These are phyloP conservation scores for Yasuhikotakia modesta DNA, from an alignment of 2,797 vertebrate species.

Conservation along the genomic window DNA sequence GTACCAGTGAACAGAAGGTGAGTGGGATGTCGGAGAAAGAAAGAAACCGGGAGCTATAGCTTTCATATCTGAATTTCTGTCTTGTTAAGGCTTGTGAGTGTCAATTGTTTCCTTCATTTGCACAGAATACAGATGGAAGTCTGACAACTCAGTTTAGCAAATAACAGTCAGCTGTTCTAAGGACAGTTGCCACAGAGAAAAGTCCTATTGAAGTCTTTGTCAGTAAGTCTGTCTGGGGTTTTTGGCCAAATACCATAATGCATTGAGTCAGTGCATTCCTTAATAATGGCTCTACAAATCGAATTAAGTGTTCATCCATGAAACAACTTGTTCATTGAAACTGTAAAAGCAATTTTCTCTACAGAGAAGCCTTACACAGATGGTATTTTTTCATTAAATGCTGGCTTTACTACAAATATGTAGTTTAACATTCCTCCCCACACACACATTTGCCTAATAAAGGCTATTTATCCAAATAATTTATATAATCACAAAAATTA, in stretches of 20 bases:
- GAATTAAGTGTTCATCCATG: slow-evolving; percentile 22
- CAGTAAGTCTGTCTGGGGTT: slow-evolving; percentile 12
- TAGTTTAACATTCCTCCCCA: background rate
- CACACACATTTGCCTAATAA: too few species aligned
- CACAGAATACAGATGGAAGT: slow-evolving; percentile 36
- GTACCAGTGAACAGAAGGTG: slow-evolving; percentile 21
- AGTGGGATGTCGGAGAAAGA: slow-evolving; percentile 25
- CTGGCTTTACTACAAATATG: background rate
- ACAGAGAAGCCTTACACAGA: background rate
- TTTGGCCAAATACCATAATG: slow-evolving; percentile 11
- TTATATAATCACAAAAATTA: too few species aligned
- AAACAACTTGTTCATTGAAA: slow-evolving; percentile 15
- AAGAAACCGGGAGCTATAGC: slow-evolving; percentile 17
- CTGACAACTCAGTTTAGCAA: slow-evolving; percentile 34
- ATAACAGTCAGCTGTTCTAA: slow-evolving; percentile 30
- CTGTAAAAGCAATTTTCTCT: slow-evolving; percentile 17
- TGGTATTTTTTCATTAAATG: slow-evolving; percentile 3
- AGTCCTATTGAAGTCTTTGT: slow-evolving; percentile 22
- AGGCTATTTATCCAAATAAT: too few species aligned
- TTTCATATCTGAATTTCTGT: slow-evolving; percentile 35
- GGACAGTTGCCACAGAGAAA: background rate
- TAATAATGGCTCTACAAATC: slow-evolving; percentile 44
- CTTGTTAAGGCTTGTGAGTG: slow-evolving; percentile 47
- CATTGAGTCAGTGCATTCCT: slow-evolving; percentile 38
- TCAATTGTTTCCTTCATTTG: slow-evolving; percentile 37